These are phyloP conservation scores for Hydropsyche tenuis DNA, from an alignment of 1,140 invertebrate species.

Conservation along the genomic window DNA sequence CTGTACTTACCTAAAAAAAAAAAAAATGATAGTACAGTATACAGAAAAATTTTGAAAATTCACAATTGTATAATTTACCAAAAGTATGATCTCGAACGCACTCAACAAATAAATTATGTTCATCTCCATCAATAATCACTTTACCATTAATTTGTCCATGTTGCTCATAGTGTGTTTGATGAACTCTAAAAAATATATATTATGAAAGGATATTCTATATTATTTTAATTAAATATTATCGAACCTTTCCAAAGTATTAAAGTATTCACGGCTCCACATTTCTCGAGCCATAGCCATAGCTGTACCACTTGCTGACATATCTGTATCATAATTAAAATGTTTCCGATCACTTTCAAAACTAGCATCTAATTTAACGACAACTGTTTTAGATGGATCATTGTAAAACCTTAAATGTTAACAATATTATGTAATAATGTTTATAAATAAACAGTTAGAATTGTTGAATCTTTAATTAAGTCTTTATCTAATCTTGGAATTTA, in stretches of 20 bases:
- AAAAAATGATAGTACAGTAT: not conserved
- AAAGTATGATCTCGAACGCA: slow-evolving; percentile 69
- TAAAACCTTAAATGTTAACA: slow-evolving; percentile 49
- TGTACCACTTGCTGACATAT: slow-evolving; percentile 66
- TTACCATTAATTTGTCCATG: slow-evolving; percentile 65
- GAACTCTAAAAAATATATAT: slow-evolving; percentile 65
- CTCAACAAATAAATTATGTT: slow-evolving; percentile 60
- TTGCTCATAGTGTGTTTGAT: slow-evolving; percentile 79
- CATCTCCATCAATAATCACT: slow-evolving; percentile 62
- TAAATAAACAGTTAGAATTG: not conserved
- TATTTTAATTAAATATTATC: too few relatives aligned
- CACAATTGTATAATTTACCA: slow-evolving; percentile 56
- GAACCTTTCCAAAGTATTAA: slow-evolving; percentile 68
- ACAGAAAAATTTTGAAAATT: not conserved
- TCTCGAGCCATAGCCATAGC: slow-evolving; percentile 70
- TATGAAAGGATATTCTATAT: too few relatives aligned
- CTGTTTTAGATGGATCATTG: slow-evolving; percentile 51
- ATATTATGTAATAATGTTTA: not conserved
- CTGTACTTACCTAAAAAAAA: slow-evolving; percentile 59
- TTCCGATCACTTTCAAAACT: slow-evolving; percentile 60
- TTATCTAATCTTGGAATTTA: not conserved
- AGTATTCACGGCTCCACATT: slow-evolving; percentile 71
- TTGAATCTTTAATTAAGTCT: not conserved
- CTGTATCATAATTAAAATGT: slow-evolving; percentile 71
- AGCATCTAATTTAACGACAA: slow-evolving; percentile 61